These are phyloP conservation scores for Tokudaia tokunoshimensis DNA, from an alignment of 2,797 vertebrate genomes.

Conservation along the genomic window DNA sequence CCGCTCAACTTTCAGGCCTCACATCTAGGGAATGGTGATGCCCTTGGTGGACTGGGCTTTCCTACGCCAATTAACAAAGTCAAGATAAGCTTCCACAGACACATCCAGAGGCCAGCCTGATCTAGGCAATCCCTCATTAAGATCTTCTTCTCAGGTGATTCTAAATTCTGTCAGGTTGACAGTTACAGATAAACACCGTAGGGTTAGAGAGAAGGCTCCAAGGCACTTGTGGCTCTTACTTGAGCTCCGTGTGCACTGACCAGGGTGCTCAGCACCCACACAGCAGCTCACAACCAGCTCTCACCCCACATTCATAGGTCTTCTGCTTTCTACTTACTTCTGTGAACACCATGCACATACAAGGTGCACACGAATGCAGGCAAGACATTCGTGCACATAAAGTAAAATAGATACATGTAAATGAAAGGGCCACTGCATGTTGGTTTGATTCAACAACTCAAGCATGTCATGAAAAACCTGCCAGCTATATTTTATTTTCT, in stretches of 20 bases:
- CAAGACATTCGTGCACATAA: neutral
- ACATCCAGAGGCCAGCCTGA: neutral
- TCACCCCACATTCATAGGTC: neutral
- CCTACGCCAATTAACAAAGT: neutral
- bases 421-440: neutral
- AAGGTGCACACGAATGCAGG: neutral
- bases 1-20: neutral
- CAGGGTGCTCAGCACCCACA: neutral
- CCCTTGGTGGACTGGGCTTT: neutral
- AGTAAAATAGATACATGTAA: neutral
- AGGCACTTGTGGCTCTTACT: neutral
- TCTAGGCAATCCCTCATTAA: neutral
- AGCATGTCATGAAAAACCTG: neutral
- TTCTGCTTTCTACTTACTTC: neutral
- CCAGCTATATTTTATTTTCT: neutral
- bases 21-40: neutral
- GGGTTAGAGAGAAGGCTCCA: neutral
- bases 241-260: neutral
- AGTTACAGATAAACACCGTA: neutral
- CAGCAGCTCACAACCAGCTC: neutral
- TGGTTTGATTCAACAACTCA: slow-evolving; percentile 28
- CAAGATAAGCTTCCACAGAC: neutral
- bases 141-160: neutral
- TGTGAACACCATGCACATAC: neutral
- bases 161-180: neutral